These are phyloP conservation scores for Acleris emargana DNA, from an alignment of 2,888 invertebrate genomes.

Conservation along the genomic window DNA sequence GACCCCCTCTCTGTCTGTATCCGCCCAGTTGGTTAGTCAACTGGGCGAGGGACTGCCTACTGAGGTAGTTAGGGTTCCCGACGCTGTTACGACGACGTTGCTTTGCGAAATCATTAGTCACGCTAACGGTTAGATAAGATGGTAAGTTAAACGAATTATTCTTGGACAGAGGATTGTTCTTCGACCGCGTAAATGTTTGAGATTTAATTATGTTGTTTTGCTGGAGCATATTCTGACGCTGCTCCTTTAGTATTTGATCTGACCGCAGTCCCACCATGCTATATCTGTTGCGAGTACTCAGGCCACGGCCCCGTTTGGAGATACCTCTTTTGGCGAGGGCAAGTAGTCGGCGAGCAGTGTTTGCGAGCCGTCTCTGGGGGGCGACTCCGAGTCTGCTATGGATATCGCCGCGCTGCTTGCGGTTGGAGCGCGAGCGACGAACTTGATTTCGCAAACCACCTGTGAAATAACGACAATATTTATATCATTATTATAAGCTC, in stretches of 20 bases:
- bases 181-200: constrained; percentile 76
- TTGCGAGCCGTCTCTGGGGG: constrained; percentile 59
- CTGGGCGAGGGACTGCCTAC: constrained; percentile 69
- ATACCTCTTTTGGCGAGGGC: constrained; percentile 74
- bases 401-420: constrained; percentile 56
- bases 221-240: constrained; percentile 57
- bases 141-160: constrained; percentile 70
- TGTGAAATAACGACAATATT: not conserved
- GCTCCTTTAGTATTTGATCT: constrained; percentile 73
- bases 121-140: constrained; percentile 74
- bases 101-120: constrained; percentile 72
- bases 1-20: constrained; percentile 63
- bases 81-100: constrained; percentile 74
- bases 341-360: constrained; percentile 57
- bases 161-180: constrained; percentile 52
- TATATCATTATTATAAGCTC: not conserved
- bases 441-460: not conserved
- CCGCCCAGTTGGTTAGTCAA: constrained; percentile 68
- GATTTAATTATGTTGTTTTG: constrained; percentile 69
- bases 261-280: constrained; percentile 75
- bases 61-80: constrained; percentile 69
- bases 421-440: constrained; percentile 40
- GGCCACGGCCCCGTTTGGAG: constrained; percentile 71
- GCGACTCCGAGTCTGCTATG: constrained; percentile 72
- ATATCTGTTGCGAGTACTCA: constrained; percentile 66